Percentiles rank a stretch among this genome's conserved stretches.
Evolutionary conservation across 2,113 vertebrate genomes (phyloP).

Genomic region (Erythrolamprus reginae): DNA sequence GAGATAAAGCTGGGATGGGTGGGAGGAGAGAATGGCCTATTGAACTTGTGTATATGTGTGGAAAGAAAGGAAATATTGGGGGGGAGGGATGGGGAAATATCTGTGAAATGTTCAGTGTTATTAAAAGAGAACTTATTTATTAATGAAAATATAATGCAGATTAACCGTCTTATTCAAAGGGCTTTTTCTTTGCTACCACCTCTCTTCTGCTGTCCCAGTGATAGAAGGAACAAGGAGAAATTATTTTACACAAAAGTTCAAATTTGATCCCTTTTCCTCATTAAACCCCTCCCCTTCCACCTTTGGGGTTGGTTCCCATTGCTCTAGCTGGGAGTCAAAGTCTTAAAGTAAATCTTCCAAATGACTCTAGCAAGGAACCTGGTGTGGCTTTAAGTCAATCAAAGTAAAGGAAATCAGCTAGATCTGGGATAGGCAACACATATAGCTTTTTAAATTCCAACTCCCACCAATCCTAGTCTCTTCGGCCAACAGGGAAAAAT

Average conservation of each 20-base stretch:
- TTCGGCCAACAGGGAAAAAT: neutral
- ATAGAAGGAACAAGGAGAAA: neutral
- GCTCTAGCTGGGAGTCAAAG: neutral
- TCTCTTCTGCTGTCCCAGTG: too few relatives aligned
- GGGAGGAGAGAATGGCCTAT: slow-evolving; percentile 43
- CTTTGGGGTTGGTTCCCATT: neutral
- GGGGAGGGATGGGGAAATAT: slow-evolving; percentile 32
- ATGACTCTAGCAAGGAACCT: neutral
- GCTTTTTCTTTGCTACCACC: neutral
- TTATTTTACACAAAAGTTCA: neutral
- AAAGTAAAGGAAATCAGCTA: neutral
- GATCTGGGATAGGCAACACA: neutral
- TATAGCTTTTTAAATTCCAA: neutral
- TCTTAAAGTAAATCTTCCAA: neutral
- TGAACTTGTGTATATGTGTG: slow-evolving; percentile 15
- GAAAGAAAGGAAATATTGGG: slow-evolving; percentile 11
- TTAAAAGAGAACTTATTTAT: slow-evolving; percentile 74
- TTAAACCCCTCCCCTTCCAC: too few relatives aligned
- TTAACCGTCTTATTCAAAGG: slow-evolving; percentile 25
- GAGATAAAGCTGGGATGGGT: slow-evolving; percentile 15
- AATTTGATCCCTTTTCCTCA: neutral
- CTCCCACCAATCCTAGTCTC: neutral
- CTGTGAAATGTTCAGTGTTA: slow-evolving; percentile 69
- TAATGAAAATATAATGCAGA: slow-evolving; percentile 64
- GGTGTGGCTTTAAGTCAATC: neutral